A percentile compares a stretch with the other conserved stretches of the same genome.
phyloP scores from a whole-genome alignment of 2,113 vertebrate species.

The Sapajus apella region DNA sequence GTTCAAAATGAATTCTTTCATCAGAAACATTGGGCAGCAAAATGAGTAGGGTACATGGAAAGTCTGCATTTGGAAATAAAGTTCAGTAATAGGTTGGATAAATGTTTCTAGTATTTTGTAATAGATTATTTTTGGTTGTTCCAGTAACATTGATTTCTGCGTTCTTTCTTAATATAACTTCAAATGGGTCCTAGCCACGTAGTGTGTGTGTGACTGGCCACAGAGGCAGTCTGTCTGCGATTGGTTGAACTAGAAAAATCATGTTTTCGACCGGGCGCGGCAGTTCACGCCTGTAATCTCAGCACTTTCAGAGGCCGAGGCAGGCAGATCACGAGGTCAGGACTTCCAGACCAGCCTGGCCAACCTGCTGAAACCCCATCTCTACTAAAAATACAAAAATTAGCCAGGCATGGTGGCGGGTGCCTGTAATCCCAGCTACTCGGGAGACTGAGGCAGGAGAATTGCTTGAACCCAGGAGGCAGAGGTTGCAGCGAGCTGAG shows the following conservation, averaged over 20 bases:
- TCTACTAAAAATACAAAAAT: no score
- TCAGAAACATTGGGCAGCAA: slow-evolving; percentile 21
- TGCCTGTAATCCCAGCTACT: no score
- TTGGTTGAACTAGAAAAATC: not conserved
- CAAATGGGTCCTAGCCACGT: not conserved
- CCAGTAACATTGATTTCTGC: not conserved
- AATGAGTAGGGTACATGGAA: not conserved
- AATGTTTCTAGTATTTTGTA: not conserved
- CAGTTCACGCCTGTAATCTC: no score
- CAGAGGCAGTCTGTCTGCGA: no score
- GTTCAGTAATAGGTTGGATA: not conserved
- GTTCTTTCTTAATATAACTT: not conserved
- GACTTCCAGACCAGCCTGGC: no score
- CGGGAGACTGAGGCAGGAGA: no score
- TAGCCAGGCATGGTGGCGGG: no score
- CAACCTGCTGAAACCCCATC: no score
- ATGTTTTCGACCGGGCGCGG: not conserved
- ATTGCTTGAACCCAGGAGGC: no score
- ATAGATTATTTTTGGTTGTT: not conserved
- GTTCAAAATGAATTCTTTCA: not conserved
- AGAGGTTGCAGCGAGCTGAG: no score
- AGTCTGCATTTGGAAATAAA: not conserved
- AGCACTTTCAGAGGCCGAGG: no score
- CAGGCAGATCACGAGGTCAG: no score
- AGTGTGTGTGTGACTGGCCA: not conserved